These are phyloP conservation scores for Campylorhamphus procurvoides DNA, from an alignment of 2,113 vertebrate species.

Conservation along the genomic window DNA sequence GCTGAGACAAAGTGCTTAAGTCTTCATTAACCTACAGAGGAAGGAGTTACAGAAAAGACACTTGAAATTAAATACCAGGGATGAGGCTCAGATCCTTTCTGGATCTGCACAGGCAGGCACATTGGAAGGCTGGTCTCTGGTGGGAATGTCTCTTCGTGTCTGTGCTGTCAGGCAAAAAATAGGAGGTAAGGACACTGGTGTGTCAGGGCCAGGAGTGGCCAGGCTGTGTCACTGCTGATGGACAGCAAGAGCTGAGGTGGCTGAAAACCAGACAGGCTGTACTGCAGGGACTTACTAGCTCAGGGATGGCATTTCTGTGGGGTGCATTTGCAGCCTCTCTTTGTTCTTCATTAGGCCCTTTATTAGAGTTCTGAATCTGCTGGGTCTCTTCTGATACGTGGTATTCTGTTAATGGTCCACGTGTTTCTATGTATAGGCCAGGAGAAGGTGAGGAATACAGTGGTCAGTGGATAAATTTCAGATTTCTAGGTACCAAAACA, in stretches of 20 bases:
- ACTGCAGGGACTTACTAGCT: neutral
- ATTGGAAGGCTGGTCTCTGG: neutral
- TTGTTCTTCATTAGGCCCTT: neutral
- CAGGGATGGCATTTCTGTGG: neutral
- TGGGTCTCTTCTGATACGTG: neutral
- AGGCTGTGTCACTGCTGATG: neutral
- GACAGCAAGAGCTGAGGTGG: neutral
- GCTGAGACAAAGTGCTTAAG: slow-evolving; percentile 62
- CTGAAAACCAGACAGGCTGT: neutral
- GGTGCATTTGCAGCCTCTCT: neutral
- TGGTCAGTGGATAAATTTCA: neutral
- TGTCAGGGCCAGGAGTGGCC: neutral
- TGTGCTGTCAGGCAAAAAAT: neutral
- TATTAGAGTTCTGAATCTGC: neutral
- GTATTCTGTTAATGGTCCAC: neutral
- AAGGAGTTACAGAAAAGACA: slow-evolving; percentile 52
- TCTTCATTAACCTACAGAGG: slow-evolving; percentile 76
- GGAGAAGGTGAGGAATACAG: neutral
- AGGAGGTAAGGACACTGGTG: neutral
- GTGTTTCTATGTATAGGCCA: neutral
- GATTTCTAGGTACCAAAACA: neutral
- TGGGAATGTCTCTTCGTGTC: neutral
- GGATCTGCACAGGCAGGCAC: neutral
- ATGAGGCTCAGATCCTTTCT: neutral
- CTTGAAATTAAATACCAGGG: slow-evolving; percentile 34